Percentiles rank a stretch among this genome's conserved stretches.
phyloP scores from a whole-genome alignment of 1,140 invertebrate genomes.

The Bombus confusus region DNA sequence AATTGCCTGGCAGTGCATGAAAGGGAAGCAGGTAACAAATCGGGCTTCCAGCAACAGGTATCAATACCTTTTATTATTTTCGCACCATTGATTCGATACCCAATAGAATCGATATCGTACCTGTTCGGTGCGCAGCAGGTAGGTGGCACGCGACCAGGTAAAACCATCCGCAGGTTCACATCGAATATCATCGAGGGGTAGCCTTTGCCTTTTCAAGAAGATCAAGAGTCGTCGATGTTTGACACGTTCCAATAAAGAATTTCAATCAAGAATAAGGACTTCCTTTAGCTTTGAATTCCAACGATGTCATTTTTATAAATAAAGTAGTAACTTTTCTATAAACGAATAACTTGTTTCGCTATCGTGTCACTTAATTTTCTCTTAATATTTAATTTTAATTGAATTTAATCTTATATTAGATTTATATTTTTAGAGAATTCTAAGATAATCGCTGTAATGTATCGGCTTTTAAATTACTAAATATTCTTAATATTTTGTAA shows the following conservation, averaged over 20 bases:
- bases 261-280: not conserved
- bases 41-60: constrained; percentile 67
- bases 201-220: constrained; percentile 49
- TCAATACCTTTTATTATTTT: constrained; percentile 65
- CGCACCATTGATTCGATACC: constrained; percentile 70
- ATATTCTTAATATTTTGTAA: not conserved
- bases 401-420: not conserved
- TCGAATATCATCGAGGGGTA: constrained; percentile 39
- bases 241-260: constrained; percentile 23
- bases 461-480: not conserved
- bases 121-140: constrained; percentile 69
- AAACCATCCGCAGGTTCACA: constrained; percentile 59
- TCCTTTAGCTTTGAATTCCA: not conserved
- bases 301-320: not conserved
- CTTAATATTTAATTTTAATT: not conserved
- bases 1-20: constrained; percentile 23
- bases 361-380: not conserved
- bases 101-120: constrained; percentile 69
- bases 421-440: not conserved
- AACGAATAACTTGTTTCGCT: not conserved
- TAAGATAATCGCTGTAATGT: not conserved
- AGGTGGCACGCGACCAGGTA: constrained; percentile 66
- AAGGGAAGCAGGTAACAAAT: constrained; percentile 60
- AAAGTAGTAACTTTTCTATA: not conserved
- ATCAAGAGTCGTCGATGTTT: constrained; percentile 47